Conservation (phyloP, 2,888 invertebrate species). For the Drosophila ezoana region DNA sequence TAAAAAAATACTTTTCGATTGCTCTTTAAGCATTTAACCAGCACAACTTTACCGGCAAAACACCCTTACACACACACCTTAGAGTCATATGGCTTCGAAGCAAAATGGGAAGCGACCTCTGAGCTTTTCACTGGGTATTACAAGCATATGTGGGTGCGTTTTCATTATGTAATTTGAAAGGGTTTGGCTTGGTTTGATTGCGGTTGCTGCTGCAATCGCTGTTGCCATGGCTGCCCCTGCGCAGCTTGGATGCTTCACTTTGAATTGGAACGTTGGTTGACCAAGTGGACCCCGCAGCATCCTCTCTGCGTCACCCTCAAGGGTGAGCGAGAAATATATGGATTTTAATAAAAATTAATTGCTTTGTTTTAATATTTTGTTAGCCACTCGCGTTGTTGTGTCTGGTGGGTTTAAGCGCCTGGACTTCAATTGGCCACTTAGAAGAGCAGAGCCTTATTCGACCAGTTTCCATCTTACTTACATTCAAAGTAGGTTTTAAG, state of each 20-base stretch:
- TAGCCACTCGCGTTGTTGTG: slow-evolving; percentile 21
- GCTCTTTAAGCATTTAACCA: slow-evolving; percentile 9
- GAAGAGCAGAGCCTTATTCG: slow-evolving; percentile 12
- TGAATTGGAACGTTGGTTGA: slow-evolving; percentile 25
- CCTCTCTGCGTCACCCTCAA: background rate
- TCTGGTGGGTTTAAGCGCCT: too few relatives aligned
- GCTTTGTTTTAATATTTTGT: slow-evolving; percentile 50
- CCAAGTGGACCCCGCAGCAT: slow-evolving; percentile 8
- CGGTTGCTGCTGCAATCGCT: slow-evolving; percentile 2
- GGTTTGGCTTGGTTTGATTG: slow-evolving; percentile 40
- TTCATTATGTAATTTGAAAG: slow-evolving; percentile 46
- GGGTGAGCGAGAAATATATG: slow-evolving; percentile 26
- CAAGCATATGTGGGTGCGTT: background rate
- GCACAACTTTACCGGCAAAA: background rate
- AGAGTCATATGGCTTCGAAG: slow-evolving; percentile 49
- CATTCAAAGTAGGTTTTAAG: slow-evolving; percentile 22
- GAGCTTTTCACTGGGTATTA: slow-evolving; percentile 3
- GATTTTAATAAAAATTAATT: slow-evolving; percentile 55
- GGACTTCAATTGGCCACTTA: slow-evolving; percentile 25
- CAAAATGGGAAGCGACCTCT: slow-evolving; percentile 38
- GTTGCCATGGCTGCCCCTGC: slow-evolving; percentile 26
- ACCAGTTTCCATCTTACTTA: slow-evolving; percentile 22
- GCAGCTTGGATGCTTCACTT: slow-evolving; percentile 39
- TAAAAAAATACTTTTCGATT: slow-evolving; percentile 38
- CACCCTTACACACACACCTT: too few relatives aligned